Evolutionary conservation across 2,113 vertebrate species (phyloP), one percentile per base, ranked within the genome.

Genomic region (Python bivittatus): DNA sequence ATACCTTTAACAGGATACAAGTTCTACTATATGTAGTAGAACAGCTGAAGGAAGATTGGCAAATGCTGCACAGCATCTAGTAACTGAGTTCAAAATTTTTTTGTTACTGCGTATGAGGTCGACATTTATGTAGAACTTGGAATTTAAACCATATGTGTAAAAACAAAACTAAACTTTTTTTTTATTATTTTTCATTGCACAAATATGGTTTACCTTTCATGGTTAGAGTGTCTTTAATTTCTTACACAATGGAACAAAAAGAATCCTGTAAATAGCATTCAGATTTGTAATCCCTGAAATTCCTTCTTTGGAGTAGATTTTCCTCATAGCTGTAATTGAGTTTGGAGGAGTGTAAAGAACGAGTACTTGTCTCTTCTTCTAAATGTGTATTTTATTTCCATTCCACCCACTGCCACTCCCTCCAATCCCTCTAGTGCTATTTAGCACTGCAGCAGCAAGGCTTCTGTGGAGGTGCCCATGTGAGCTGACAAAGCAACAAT

Each of bases 211-310:
- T 94, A 90, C 94, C 93, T 97, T 95, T 96, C 86, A 85, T 88
- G 91, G 25, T 61, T 96, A 42, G 94, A 83, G 42, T 64, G 93
- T 94, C 97, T 97, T 94, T 96, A 64, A 93, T 91, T 96, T 97
- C 95, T 95, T 84, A 7, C 91, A 60, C 95, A 90, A 85, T 54
- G 2, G 86, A 93, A 96, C 95, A 95, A 88, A 94, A 91, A 60
- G 92, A 94, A 29, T 84, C 93, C 93, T 95, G 88, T 95, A 94
- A 96, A 93, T 90, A 93, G 93, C 29, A 96, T 97, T 97, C 92
- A 84, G 38, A 91, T 13, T 17, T 88, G 48, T 89, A 88, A 95
- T 87, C 72, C 93, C 94, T 58, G 92, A 93, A 90, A 57, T 20
- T 93, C 94, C 95, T 91, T 90, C 91, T 96, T 93, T 96, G 91